phyloP scores from a whole-genome alignment of 2,888 invertebrate species.

The Microctonus brassicae region DNA sequence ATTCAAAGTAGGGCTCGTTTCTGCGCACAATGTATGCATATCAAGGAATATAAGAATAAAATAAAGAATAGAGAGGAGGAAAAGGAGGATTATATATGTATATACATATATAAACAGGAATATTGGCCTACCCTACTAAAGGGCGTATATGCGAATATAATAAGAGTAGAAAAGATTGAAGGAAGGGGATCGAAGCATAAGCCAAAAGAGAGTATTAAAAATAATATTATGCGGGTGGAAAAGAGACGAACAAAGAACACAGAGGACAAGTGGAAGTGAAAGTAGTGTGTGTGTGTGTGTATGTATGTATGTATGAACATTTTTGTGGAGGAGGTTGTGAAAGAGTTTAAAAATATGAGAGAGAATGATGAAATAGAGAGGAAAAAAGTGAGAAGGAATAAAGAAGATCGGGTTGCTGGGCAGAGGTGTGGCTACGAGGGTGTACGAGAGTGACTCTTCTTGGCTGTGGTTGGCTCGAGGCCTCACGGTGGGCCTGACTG shows the following conservation, averaged over 20 bases:
- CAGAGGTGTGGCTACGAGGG: constrained; percentile 67
- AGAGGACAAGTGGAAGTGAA: constrained; percentile 15
- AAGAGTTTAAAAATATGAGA: background rate
- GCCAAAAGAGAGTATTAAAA: constrained; percentile 22
- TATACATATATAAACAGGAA: constrained; percentile 22
- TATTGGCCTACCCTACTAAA: constrained; percentile 23
- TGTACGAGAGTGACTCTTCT: constrained; percentile 62
- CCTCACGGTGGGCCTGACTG: constrained; percentile 65
- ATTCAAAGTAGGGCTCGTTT: constrained; percentile 29
- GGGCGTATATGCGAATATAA: constrained; percentile 31
- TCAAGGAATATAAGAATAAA: constrained; percentile 11
- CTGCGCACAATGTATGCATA: constrained; percentile 1
- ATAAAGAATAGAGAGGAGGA: constrained; percentile 22
- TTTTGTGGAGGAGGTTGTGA: background rate
- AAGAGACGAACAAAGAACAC: constrained; percentile 16
- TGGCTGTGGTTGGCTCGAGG: constrained; percentile 66
- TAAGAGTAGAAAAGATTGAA: constrained; percentile 36
- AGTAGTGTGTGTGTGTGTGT: background rate
- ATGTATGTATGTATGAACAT: background rate
- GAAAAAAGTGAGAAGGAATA: constrained; percentile 40
- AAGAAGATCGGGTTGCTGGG: constrained; percentile 55
- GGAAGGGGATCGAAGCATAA: constrained; percentile 43
- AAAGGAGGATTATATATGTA: background rate
- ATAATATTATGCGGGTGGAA: background rate
- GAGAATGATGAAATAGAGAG: background rate